Evolutionary conservation across 2,888 invertebrate species (phyloP), one percentile per base, ranked within the genome.

Genomic region (Galeopsomyia nigrocyanea): DNA sequence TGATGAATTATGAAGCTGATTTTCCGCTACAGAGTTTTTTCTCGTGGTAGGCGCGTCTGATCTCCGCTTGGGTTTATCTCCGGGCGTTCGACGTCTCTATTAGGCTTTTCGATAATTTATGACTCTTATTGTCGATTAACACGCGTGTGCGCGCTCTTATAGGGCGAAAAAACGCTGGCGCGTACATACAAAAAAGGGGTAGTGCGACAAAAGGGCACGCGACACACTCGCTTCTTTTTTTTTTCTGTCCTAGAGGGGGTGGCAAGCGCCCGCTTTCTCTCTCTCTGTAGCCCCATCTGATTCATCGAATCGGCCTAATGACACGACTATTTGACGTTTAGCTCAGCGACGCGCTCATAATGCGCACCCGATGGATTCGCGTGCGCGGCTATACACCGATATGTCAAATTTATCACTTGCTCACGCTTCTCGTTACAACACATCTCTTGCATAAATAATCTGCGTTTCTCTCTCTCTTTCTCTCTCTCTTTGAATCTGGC

Each of bases 101-200:
- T 86, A 84, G 85, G 85, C 83, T 55, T 72, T 68, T 78, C 77
- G 73, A 75, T 82, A 86, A 86, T 86, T 85, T 86, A 86, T 85
- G 82, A 82, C 81, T 82, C 74, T 80, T 77, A 84, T 85, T 85
- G 86, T 84, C 84, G 83, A 85, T 85, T 86, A 85, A 82, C 84
- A 81, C 85, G 83, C 82, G 82, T 81, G 77, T 82, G 82, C 84
- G 82, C 79, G 78, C 78, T 80, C 75, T 77, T 77, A 76, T 65
- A 78, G 39, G 46, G 47, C 58, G 26, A 57, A 72, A 75, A 75
- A 71, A 71, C 50, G 70, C 22, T 62, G 60, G 22, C 68, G 67
- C 71, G 74, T 49, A 31, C 47, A 5, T 26, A 61, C 57, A 80
- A 80, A 83, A 83, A 82, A 81, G 80, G 83, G 81, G 82, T 81